phyloP scores from a whole-genome alignment of 2,113 vertebrate genomes.

The Glaucidium brasilianum region DNA sequence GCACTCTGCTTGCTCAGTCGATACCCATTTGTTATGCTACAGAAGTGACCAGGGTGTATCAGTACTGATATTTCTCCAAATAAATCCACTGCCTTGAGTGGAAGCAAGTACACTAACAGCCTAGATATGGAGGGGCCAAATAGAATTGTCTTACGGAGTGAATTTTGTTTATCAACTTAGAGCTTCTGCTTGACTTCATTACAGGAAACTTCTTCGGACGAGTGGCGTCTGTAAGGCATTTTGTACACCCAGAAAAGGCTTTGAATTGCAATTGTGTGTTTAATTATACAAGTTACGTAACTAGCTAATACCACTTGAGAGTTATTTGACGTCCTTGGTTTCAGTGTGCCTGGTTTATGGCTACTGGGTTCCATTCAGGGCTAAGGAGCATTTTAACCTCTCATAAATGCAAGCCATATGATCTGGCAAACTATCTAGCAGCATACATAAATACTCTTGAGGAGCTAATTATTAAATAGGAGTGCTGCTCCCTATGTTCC shows the following conservation, averaged over 20 bases:
- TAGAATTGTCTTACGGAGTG: neutral
- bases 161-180: neutral
- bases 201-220: neutral
- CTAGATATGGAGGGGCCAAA: neutral
- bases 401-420: neutral
- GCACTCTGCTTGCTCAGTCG: neutral
- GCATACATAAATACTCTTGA: neutral
- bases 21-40: neutral
- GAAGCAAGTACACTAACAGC: neutral
- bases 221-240: neutral
- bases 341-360: neutral
- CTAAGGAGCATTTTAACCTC: neutral
- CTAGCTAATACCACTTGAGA: neutral
- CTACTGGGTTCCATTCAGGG: neutral
- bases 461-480: neutral
- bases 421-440: neutral
- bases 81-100: neutral
- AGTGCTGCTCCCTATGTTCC: neutral
- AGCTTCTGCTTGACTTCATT: neutral
- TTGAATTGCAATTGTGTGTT: neutral
- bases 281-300: slow-evolving; percentile 22
- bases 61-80: neutral
- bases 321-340: neutral
- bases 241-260: neutral
- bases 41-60: neutral